Evolutionary conservation across 2,113 vertebrate genomes (phyloP), one percentile per base, ranked within the genome.

Genomic region (Willisornis vidua): DNA sequence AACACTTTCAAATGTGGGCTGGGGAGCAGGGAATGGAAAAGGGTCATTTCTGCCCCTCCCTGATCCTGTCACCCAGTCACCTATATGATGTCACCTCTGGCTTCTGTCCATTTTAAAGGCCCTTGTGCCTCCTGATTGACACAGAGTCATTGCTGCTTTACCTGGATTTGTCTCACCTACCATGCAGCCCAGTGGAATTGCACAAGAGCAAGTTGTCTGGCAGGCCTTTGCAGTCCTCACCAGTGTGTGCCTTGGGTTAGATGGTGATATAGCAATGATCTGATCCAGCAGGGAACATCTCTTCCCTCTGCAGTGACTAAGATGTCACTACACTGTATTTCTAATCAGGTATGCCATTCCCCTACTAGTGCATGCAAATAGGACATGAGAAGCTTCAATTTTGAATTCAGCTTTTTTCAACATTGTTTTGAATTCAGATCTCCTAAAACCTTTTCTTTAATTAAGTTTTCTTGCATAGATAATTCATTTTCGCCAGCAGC

Each of bases 391-490:
- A 92, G 52, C 9, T 35, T 85, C 49, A 8, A 5, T 62, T 85
- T 85, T 63, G 73, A 85, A 62, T 74, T 48, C 46, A 45, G 45
- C 45, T 54, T 54, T 24, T 85, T 86, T 89, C 71, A 86, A 81
- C 3, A 17, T 48, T 61, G 11, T 68, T 92, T 92, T 82, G 57
- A 91, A 78, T 31, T 33, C 19, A 81, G 61, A 57, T 55, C 35
- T 87, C 61, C 43, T 37, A 51, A 93, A 92, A 55, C 20, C 4
- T 66, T 86, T 81, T 20, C 19, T 78, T 87, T 78, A 89, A 92
- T 89, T 63, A 91, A 52, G 52, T 72, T 87, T 62, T 67, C 83
- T 61, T 87, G 94, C 86, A 87, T 29, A 92, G 80, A 84, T 78
- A 90, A 90, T 89, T 92, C 52, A 31, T 84, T 95, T 91, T 85